Evolutionary conservation across 2,797 vertebrate species (phyloP), one percentile per base, ranked within the genome.

Genomic region (Bovichtus diacanthus): DNA sequence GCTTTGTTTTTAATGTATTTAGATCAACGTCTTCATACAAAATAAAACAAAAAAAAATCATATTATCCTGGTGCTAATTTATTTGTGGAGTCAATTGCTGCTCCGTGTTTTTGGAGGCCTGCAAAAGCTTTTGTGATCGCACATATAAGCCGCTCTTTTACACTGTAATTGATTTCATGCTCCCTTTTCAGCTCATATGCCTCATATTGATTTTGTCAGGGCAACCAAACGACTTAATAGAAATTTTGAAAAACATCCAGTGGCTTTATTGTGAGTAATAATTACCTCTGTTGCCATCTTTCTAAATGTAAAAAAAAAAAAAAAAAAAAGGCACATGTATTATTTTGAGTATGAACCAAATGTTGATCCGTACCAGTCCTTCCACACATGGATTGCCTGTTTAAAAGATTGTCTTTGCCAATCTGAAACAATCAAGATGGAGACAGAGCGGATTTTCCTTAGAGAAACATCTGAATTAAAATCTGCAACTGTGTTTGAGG

Each of bases 111-210:
- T 69, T 36, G 23, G 43, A 25, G 53, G 58, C 39, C 49, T 55
- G 23, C 50, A 23, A 60, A 73, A 62, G 61, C 66, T 63, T 78
- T 75, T 59, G 59, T 79, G 79, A 88, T 83, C 85, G 61, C 75
- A 83, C 65, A 71, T 76, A 63, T 83, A 72, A 87, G 65, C 76
- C 68, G 79, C 78, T 80, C 63, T 74, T 84, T 84, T 83, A 77
- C 83, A 81, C 58, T 4, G 18, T 61, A 88, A 91, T 88, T 84
- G 72, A 87, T 88, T 90, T 90, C 83, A 89, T 72, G 79, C 76
- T 79, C 66, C 59, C 74, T 80, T 71, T 74, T 87, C 74, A 74
- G 81, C 59, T 51, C 72, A 60, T n/a, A n/a, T 74, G 78, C 77
- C 56, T 82, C 67, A 41, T 79, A 81, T 73, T 76, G 69, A 73